Evolutionary conservation across 2,113 vertebrate species (phyloP), one percentile per base, ranked within the genome.

Genomic region (Carassius auratus): DNA sequence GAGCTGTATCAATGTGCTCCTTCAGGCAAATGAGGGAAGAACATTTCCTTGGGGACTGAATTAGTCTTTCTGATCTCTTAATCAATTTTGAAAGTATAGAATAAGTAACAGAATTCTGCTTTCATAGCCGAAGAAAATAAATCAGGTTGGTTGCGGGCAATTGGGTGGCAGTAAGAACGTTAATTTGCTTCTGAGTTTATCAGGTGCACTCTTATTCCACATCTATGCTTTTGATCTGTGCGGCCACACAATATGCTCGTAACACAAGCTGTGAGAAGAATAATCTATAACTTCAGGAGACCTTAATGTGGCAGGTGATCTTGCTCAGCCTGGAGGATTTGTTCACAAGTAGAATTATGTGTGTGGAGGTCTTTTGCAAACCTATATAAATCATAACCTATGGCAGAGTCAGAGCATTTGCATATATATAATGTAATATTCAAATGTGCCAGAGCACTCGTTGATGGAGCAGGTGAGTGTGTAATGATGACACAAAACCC

Each of bases 41-140:
- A 23, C 19, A 30, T 73, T 42, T 75, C 83, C 77, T 89, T 84
- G 6, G 88, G 86, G 89, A 90, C 83, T 84, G 78, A 92, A 92
- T 93, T 91, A 91, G 85, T 90, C 90, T 85, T 88, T 87, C 33
- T 93, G 91, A 93, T 90, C 90, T 86, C 73, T 89, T 91, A 92
- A 92, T 94, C 91, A 91, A 86, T 92, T 89, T 93, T 81, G 87
- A 92, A 64, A 81, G n/a, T 30, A 8, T 19, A 30, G n/a, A 50
- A 74, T 50, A 6, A 55, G 42, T 50, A 59, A 50, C 48, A 57
- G 48, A 69, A n/a, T 76, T 87, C 84, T 59, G 76, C 14, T 36
- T 69, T 75, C 38, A 26, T n/a, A 50, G 36, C 30, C 19, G 3
- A 87, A 81, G 62, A 33, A 69, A 85, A 78, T 73, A 62, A 86